Base-by-base conservation (phyloP, 2,113 vertebrate genomes). In the Eupsittula cactorum region DNA sequence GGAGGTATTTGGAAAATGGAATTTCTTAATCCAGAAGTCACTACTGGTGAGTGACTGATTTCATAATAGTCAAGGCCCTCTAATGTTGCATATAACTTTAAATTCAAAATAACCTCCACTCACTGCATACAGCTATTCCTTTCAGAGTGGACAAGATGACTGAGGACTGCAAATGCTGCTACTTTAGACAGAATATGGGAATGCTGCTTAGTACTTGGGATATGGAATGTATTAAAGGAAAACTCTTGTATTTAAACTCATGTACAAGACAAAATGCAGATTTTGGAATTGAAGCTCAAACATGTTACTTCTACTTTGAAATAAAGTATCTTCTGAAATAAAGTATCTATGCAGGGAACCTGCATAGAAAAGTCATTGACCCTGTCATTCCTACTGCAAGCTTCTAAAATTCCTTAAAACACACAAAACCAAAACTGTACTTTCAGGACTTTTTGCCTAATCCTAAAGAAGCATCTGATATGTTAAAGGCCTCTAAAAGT, bases 281-380 rank as follows among this genome's bases (percentile, higher is more conserved):
- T 63, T 3, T 84, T 78, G 31, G 50, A 29, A 78, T 21, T 91
- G 42, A 78, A 92, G 46, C 60, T 87, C 12, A 44, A 57, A 25
- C 20, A 33, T n/a, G 41, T 78, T 60, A 5, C 64, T 42, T 6
- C 28, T 75, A 4, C 44, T 80, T 70, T 78, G 17, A 79, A 95
- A 87, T 94, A 94, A 92, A 95, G n/a, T n/a, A 4, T 67, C 16
- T 64, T 55, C 52, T 78, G 17, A 79, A 95, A 87, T 94, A 94
- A 92, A 95, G 37, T n/a, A 4, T 67, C 16, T 64, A 10, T 35
- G 57, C 33, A 35, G 33, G 57, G 57, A 59, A 59, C 21, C 47
- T 59, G 14, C 4, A 1, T 12, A 37, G 27, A 55, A 80, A 18
- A 55, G 21, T 5, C 42, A 5, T 35, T 25, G 88, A 49, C 13